Evolutionary conservation across 2,113 vertebrate genomes (phyloP), one percentile per base, ranked within the genome.

Genomic region (Riparia riparia): DNA sequence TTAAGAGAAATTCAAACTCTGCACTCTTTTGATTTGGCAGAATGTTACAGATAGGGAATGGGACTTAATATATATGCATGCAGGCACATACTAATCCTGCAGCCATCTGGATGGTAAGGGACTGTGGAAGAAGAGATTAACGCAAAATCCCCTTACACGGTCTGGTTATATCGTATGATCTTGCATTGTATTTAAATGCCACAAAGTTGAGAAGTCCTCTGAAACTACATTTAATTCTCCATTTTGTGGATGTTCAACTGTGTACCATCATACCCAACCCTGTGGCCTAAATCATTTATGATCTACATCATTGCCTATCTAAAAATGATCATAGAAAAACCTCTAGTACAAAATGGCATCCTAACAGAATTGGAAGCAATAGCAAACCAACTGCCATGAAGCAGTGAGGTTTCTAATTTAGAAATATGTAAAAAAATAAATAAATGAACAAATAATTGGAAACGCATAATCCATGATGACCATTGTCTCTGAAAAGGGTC

Each of bases 401-500:
- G 98, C 98, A 98, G 98, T 98, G 98, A 98, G 98, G 97, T 98
- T 98, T 98, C 98, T 98, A 96, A 98, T 98, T 98, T 98, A 97
- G 97, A 98, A 97, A 97, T 91, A 98, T 97, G 98, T 97, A 98
- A 97, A 98, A 97, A 98, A 98, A 98, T 91, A 98, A 98, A 98
- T 98, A 98, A 98, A 98, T 98, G 97, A 98, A 98, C 98, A 98
- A 98, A 98, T 97, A 98, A 98, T 98, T 98, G 98, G 98, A 98
- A 98, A 98, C 97, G 97, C 97, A 98, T 98, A 98, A 98, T 98
- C 98, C 97, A 98, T 98, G 97, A 98, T 97, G 98, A 97, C 98
- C 98, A 98, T 98, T 98, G 98, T 98, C 98, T 98, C 98, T 98
- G 98, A 98, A 99, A 98, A 98, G 98, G 98, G 98, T 98, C 97